Evolutionary conservation across 2,113 vertebrate genomes (phyloP), one percentile per base, ranked within the genome.

Genomic region (Sander lucioperca): DNA sequence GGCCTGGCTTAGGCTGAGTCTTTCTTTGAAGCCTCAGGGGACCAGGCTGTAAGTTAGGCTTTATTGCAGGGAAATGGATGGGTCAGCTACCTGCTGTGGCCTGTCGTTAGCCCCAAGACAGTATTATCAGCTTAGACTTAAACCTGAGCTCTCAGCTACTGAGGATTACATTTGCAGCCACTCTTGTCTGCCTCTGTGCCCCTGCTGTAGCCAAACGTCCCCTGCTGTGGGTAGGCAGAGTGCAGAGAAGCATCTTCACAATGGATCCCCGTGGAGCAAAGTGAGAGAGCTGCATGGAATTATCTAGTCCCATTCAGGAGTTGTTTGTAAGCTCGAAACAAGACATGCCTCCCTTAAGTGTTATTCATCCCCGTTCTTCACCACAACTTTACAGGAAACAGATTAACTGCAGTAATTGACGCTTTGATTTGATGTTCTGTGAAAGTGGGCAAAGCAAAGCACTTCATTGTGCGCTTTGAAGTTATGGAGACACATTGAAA

Each of bases 61-160:
- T 96, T 95, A 95, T 92, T 92, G 89, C 88, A 80, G 90, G 91
- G 90, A 93, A 95, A 93, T 89, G 89, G 93, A 94, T 82, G 88
- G 93, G 90, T 93, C 83, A 83, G 91, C 83, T 91, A 83, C 93
- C 92, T 92, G 94, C 86, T 86, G 93, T 91, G 93, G 91, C 86
- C 90, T 85, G 90, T 93, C 88, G 82, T 91, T 94, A 93, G 91
- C 85, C 91, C 68, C n/a, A 73, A 88, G 86, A 90, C 85, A 54
- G 84, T 59, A 83, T 91, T 91, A 91, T 92, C 91, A 92, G 78
- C 30, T 86, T 83, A 48, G 78, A 67, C 73, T 89, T 89, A 87
- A 90, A 85, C 87, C 80, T 91, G 77, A 56, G 56, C 58, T 86
- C 82, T 83, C 64, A 84, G 74, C 83, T 86, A 79, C 90, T 87